These are phyloP conservation scores for Meloidogyne exigua DNA, from an alignment of 1,140 invertebrate genomes.

Conservation along the genomic window DNA sequence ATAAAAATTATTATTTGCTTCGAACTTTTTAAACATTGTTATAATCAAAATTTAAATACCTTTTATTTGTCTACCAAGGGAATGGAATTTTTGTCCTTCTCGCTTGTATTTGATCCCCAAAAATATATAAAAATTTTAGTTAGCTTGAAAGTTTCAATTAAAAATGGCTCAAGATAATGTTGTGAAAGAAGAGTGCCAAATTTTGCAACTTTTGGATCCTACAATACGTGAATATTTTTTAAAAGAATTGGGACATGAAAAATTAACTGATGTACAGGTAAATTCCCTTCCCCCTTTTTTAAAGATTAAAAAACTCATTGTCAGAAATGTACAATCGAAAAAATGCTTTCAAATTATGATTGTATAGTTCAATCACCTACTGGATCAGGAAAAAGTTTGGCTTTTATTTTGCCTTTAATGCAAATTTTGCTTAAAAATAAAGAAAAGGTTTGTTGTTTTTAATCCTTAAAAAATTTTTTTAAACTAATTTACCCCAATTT, in stretches of 20 bases:
- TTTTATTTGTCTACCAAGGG: no score
- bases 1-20: no score
- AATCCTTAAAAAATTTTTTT: no score
- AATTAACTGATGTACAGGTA: constrained; percentile 16
- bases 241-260: constrained; percentile 10
- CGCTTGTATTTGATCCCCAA: no score
- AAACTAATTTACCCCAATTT: no score
- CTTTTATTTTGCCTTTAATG: constrained; percentile 54
- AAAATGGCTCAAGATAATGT: neutral
- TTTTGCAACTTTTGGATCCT: neutral
- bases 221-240: constrained; percentile 13
- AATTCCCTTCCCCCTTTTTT: neutral
- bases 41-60: no score
- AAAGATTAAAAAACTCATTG: constrained; percentile 17
- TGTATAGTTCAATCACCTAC: constrained; percentile 63
- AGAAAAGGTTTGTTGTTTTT: neutral
- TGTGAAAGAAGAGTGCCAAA: neutral
- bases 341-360: constrained; percentile 52
- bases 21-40: no score
- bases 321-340: constrained; percentile 44
- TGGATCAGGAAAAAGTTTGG: constrained; percentile 60
- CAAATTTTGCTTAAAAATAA: constrained; percentile 50
- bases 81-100: no score
- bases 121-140: no score
- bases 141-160: no score